Base-by-base conservation (phyloP, 2,888 invertebrate genomes). In the Drosophila anceps region DNA sequence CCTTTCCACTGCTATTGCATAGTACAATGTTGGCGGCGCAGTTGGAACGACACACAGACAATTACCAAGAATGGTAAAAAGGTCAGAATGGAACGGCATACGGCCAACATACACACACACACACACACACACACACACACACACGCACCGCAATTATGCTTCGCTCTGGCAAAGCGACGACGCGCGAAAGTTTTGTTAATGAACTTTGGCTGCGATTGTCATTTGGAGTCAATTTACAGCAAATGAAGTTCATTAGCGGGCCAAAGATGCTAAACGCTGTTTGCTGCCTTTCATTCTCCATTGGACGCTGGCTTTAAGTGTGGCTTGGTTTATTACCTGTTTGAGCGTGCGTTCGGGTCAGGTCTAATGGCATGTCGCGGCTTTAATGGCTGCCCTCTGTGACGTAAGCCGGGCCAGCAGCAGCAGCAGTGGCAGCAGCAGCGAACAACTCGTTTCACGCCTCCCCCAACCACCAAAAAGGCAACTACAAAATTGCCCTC, bases 111-210 rank as follows among this genome's bases (percentile, higher is more conserved):
- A 29, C 29, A 20, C 43, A 20, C 20, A 41, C 18, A 41, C 41
- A 44, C 67, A 63, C 27, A 24, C 63, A 64, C 74, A 18, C n/a
- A 41, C 18, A 41, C 41, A 13, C 12, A 24, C 13, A 24, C 44
- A 46, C 69, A 62, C 35, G 24, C 59, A 60, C 71, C 80, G 76
- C 74, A 76, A 79, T 79, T 74, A 76, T 84, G 74, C 67, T 65
- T 81, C 70, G n/a, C n/a, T 73, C 71, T 69, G 79, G 15, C 68
- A 78, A 84, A 46, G 44, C 24, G 44, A 46, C 55, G 64, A 57
- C 55, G 55, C 77, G 74, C 77, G 67, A 82, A 83, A 73, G 73
- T 76, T 69, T 71, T 74, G 83, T 82, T 85, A 82, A 85, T 85
- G 82, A 80, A 83, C 74, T 73, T 76, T 80, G 39, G 78, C 63